These are phyloP conservation scores for Hypotaenidia philippensis DNA, from an alignment of 2,797 vertebrate species.

Conservation along the genomic window DNA sequence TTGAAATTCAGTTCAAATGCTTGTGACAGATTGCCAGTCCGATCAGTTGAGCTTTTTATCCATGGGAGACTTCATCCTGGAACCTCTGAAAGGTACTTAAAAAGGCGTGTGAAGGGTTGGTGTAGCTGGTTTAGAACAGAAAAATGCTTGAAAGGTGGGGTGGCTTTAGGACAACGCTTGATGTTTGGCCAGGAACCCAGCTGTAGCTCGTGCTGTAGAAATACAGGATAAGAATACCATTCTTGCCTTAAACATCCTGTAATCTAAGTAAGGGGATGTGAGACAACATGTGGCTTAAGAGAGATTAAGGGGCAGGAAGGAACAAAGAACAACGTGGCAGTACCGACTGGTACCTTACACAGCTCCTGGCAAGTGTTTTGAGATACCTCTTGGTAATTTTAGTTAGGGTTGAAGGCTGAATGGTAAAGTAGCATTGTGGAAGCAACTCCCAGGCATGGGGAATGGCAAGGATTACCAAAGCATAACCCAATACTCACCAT, in stretches of 20 bases:
- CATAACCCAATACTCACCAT: not conserved
- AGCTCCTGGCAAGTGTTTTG: not conserved
- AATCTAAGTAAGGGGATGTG: slow-evolving; percentile 19
- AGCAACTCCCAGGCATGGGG: not conserved
- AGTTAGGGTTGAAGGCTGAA: not conserved
- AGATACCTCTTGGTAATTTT: not conserved
- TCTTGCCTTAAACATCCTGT: slow-evolving; percentile 26
- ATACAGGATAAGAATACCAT: not conserved
- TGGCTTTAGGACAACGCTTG: not conserved
- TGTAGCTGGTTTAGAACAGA: not conserved
- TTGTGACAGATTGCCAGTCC: not conserved
- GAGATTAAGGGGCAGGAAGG: not conserved
- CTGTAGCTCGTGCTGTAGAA: not conserved
- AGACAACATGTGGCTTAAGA: slow-evolving; percentile 5
- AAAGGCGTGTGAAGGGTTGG: not conserved
- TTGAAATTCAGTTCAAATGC: not conserved
- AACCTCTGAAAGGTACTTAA: not conserved
- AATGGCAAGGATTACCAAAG: not conserved
- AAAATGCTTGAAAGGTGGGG: not conserved
- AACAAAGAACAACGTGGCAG: not conserved
- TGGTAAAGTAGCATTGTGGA: not conserved
- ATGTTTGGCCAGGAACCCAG: not conserved
- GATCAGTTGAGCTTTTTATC: not conserved
- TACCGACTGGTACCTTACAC: not conserved
- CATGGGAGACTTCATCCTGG: not conserved